Conservation (phyloP, 2,888 invertebrate species). For the Lithodes maja region DNA sequence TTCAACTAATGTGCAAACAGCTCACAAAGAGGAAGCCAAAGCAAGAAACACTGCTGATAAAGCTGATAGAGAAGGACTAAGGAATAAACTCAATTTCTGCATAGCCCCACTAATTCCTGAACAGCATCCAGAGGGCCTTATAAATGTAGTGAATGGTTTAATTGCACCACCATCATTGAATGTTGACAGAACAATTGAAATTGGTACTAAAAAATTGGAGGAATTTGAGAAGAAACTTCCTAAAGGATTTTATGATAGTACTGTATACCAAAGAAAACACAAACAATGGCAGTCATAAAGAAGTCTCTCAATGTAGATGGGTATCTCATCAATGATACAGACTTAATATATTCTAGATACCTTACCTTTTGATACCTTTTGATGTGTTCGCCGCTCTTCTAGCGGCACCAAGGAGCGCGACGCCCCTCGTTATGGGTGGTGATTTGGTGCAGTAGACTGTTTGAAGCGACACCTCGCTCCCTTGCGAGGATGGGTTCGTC, state of each 20-base stretch:
- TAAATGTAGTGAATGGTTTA: not conserved
- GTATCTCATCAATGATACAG: conserved; percentile 7
- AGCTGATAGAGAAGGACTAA: conserved; percentile 1
- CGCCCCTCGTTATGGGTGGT: no score
- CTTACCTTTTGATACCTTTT: no score
- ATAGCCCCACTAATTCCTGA: conserved; percentile 7
- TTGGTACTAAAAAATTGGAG: conserved; percentile 37
- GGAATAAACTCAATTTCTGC: conserved; percentile 25
- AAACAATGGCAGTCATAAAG: conserved; percentile 13
- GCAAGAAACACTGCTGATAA: conserved; percentile 9
- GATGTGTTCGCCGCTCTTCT: no score
- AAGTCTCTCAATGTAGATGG: not conserved
- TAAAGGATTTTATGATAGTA: not conserved
- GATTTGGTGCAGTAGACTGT: no score
- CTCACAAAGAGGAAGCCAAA: conserved; percentile 9
- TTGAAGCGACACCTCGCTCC: no score
- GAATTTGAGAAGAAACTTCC: conserved; percentile 5
- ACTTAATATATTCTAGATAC: conserved; percentile 1
- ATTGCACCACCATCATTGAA: conserved; percentile 8
- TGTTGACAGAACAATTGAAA: conserved; percentile 30
- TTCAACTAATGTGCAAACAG: not conserved
- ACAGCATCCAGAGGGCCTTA: conserved; percentile 13
- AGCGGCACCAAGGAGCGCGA: no score
- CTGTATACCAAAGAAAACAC: conserved; percentile 15
- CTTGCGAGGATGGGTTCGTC: no score